These are phyloP conservation scores for Arctocebus calabarensis DNA, from an alignment of 2,797 vertebrate genomes.

Conservation along the genomic window DNA sequence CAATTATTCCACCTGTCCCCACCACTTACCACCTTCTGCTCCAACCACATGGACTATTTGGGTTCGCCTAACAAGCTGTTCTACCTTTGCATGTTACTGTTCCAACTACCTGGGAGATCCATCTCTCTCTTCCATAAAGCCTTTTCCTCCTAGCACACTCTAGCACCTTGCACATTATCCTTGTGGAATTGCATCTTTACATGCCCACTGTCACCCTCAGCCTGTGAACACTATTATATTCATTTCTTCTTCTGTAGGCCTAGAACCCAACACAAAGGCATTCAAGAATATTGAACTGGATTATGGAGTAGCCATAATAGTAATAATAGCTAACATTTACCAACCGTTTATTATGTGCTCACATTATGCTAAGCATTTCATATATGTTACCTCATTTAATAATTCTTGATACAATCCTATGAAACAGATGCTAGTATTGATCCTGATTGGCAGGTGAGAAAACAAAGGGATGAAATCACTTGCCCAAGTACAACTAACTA, in stretches of 20 bases:
- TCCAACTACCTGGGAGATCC: conserved; percentile 2
- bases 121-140: background rate
- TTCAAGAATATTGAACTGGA: conserved; percentile 41
- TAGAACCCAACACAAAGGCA: conserved; percentile 26
- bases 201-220: background rate
- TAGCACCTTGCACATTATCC: background rate
- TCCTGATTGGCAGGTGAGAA: conserved; percentile 20
- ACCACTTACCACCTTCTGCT: background rate
- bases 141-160: background rate
- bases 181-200: background rate
- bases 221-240: background rate
- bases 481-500: background rate
- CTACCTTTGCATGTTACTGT: conserved; percentile 1
- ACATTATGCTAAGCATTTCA: background rate
- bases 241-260: background rate
- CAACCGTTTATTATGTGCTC: conserved; percentile 31
- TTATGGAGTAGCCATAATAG: background rate
- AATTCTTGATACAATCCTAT: conserved; percentile 38
- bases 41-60: background rate
- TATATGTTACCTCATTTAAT: conserved; percentile 17
- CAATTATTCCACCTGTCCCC: background rate
- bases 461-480: conserved; percentile 40
- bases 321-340: conserved; percentile 55
- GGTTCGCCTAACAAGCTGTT: background rate
- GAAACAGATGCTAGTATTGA: conserved; percentile 17